phyloP scores from a whole-genome alignment of 2,888 invertebrate genomes.

The Nebria brevicollis region DNA sequence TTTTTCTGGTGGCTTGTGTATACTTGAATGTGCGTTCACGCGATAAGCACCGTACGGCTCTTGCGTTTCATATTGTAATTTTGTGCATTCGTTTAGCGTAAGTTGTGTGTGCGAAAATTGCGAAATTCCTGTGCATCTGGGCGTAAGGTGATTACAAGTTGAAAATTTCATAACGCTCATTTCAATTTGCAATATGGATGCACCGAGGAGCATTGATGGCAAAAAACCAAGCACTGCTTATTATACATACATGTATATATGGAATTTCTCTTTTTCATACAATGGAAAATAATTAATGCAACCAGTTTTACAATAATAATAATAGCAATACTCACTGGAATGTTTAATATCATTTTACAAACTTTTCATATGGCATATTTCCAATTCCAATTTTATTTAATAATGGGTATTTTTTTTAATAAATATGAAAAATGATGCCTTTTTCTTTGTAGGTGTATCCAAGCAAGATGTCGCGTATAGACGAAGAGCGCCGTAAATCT shows the following conservation, averaged over 20 bases:
- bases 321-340: no score
- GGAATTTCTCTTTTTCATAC: slow-evolving; percentile 16
- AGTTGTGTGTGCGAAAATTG: slow-evolving; percentile 44
- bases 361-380: no score
- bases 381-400: no score
- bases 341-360: no score
- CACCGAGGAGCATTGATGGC: background rate
- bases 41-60: slow-evolving; percentile 21
- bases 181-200: slow-evolving; percentile 42
- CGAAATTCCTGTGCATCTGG: slow-evolving; percentile 41
- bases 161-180: slow-evolving; percentile 45
- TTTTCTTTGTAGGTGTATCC: no score
- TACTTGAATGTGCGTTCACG: slow-evolving; percentile 24
- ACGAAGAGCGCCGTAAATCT: slow-evolving; percentile 54
- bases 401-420: no score
- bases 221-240: background rate
- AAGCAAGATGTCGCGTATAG: slow-evolving; percentile 19
- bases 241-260: background rate
- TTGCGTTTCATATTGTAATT: slow-evolving; percentile 43
- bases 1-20: background rate
- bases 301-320: no score
- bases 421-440: no score
- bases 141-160: slow-evolving; percentile 42
- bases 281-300: slow-evolving; percentile 30
- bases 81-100: slow-evolving; percentile 45